A percentile compares a stretch with the other conserved stretches of the same genome.
Evolutionary conservation across 2,113 vertebrate species (phyloP).

Genomic region (Cacatua alba): DNA sequence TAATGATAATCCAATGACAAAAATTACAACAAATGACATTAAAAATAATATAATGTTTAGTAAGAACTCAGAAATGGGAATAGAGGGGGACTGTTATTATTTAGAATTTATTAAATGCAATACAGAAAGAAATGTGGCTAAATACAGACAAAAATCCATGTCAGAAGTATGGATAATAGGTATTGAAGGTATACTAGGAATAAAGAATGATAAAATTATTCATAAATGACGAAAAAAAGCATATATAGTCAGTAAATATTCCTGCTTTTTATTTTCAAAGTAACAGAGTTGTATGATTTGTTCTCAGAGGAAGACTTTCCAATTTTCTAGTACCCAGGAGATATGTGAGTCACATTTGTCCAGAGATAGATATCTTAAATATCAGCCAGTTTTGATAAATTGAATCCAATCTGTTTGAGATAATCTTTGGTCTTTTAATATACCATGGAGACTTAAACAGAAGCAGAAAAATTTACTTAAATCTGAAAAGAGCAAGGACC

Average conservation of each 20-base stretch:
- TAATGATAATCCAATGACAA: not conserved
- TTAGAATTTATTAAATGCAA: not conserved
- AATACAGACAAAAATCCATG: not conserved
- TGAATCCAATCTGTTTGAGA: not conserved
- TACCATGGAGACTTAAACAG: not conserved
- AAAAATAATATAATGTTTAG: not conserved
- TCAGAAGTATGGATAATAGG: not conserved
- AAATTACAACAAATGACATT: not conserved
- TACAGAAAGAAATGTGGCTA: not conserved
- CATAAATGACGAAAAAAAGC: not conserved
- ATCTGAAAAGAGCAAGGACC: not conserved
- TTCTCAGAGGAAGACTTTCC: not conserved
- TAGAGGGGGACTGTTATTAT: not conserved
- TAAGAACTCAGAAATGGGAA: not conserved
- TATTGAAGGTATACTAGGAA: not conserved
- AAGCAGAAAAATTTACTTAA: not conserved
- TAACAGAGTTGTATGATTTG: not conserved
- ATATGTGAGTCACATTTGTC: not conserved
- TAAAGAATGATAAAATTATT: not conserved
- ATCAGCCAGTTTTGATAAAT: constrained; percentile 1
- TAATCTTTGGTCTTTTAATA: not conserved
- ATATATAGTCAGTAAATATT: not conserved
- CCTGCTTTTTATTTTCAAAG: not conserved
- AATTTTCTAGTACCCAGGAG: not conserved
- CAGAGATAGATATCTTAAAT: not conserved